Conservation (phyloP, 2,113 vertebrate species). For the Tachysurus vachellii region DNA sequence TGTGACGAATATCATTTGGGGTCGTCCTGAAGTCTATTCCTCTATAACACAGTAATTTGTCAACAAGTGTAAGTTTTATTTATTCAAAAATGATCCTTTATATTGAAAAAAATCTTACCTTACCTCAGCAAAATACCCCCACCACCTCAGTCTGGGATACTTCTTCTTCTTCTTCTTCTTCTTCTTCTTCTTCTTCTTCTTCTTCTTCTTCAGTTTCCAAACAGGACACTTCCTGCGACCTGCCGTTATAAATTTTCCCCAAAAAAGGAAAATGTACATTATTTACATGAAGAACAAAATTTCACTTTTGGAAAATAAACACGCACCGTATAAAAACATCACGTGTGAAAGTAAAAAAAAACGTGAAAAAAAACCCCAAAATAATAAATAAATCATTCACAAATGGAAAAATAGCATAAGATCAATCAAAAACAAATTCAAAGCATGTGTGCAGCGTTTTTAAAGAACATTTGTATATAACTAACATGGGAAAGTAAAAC, state of each 20-base stretch:
- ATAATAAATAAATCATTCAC: neutral
- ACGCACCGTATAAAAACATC: neutral
- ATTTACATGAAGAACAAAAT: neutral
- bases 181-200: neutral
- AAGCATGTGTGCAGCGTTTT: neutral
- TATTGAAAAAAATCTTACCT: neutral
- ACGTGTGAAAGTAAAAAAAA: neutral
- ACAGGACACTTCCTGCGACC: neutral
- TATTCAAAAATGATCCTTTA: neutral
- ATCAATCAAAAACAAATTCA: no score
- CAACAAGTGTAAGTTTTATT: neutral
- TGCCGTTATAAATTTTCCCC: neutral
- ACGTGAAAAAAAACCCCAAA: neutral
- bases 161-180: neutral
- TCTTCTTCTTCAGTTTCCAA: neutral
- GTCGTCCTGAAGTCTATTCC: neutral
- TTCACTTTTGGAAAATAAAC: neutral
- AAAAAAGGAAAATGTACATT: neutral
- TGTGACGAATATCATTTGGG: neutral
- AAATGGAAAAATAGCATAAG: neutral
- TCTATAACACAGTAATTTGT: neutral
- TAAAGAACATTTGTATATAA: neutral
- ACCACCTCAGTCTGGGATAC: neutral
- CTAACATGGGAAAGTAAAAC: neutral
- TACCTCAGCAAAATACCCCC: conserved; percentile 86